Conservation (phyloP, 2,113 vertebrate species). For the Chionis minor region DNA sequence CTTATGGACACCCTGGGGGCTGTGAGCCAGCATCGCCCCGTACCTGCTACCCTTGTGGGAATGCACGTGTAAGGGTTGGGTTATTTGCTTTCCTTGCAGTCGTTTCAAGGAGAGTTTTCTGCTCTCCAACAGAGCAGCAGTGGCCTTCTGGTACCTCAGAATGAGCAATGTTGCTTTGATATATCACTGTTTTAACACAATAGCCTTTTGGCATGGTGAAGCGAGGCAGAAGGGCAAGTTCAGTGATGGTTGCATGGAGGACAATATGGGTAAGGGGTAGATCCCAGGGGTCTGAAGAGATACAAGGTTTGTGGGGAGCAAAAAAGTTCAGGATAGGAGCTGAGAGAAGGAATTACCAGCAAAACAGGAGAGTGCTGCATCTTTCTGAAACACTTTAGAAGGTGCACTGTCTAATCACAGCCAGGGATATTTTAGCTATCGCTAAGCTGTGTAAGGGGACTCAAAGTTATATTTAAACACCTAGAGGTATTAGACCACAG, state of each 20-base stretch:
- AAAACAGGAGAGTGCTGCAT: background rate
- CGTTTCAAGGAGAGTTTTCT: background rate
- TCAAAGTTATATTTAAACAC: background rate
- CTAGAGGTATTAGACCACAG: background rate
- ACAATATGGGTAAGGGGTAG: background rate
- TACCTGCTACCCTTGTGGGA: background rate
- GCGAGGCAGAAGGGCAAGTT: fast-evolving
- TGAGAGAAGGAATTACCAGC: background rate
- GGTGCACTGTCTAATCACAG: background rate
- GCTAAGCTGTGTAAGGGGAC: background rate
- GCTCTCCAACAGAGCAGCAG: background rate
- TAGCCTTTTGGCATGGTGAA: background rate
- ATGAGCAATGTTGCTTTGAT: background rate
- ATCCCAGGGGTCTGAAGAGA: background rate
- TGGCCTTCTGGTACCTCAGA: background rate
- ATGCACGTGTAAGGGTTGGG: background rate
- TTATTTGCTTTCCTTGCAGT: background rate
- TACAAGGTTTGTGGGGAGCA: background rate
- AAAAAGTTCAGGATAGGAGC: background rate
- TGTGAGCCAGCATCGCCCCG: background rate
- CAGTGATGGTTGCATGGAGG: background rate
- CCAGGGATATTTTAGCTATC: background rate
- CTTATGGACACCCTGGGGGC: fast-evolving
- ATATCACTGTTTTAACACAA: background rate
- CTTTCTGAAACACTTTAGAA: background rate